Conservation (phyloP, 2,797 vertebrate species). For the Babyrousa celebensis region DNA sequence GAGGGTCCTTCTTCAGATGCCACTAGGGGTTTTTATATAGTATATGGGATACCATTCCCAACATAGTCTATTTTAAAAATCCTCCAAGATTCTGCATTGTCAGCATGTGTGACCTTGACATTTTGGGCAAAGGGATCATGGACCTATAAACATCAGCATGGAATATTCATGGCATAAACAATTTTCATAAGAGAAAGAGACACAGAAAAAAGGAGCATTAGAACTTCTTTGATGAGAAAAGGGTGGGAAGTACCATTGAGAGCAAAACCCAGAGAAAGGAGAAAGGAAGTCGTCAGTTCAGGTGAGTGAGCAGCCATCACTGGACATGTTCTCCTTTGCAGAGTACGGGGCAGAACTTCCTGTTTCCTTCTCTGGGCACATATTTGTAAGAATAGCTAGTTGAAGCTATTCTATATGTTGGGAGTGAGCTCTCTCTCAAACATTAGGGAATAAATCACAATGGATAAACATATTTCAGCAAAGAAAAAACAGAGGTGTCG, state of each 20-base stretch:
- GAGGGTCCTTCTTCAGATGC: neutral
- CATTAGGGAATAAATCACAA: neutral
- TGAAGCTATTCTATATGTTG: neutral
- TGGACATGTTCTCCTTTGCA: neutral
- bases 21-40: neutral
- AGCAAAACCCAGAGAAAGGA: neutral
- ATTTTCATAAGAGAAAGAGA: slow-evolving; percentile 2
- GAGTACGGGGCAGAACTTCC: neutral
- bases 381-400: neutral
- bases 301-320: neutral
- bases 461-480: neutral
- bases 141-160: neutral
- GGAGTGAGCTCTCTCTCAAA: neutral
- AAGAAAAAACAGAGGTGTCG: neutral
- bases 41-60: neutral
- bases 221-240: neutral
- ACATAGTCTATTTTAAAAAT: neutral
- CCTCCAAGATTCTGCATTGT: slow-evolving; percentile 39
- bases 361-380: neutral
- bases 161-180: slow-evolving; percentile 51
- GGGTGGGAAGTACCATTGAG: neutral
- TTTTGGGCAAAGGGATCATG: slow-evolving; percentile 45
- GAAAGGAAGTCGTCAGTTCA: neutral
- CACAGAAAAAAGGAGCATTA: neutral
- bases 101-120: neutral